Evolutionary conservation across 2,888 invertebrate genomes (phyloP).

Genomic region (Lottia scabra): DNA sequence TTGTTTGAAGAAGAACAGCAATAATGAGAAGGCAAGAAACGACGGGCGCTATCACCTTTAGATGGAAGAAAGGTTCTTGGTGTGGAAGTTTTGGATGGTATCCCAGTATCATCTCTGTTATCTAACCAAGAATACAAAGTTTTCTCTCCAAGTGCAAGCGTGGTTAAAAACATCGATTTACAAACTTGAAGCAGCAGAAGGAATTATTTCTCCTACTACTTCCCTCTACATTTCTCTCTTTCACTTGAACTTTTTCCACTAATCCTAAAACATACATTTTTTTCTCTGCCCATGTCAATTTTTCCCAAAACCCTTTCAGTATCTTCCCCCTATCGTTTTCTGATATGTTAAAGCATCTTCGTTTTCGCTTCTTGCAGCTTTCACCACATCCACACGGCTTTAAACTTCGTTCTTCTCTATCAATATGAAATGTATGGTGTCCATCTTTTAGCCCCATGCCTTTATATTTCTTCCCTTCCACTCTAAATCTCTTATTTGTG

Average conservation of each 20-base stretch:
- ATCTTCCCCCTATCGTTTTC: conserved; percentile 5
- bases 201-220: not conserved
- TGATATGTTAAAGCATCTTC: not conserved
- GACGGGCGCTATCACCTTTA: not conserved
- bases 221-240: not conserved
- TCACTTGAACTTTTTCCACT: not conserved
- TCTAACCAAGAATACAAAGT: not conserved
- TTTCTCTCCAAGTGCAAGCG: conserved; percentile 1
- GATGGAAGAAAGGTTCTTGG: not conserved
- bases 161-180: conserved; percentile 9
- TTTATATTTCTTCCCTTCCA: conserved; percentile 12
- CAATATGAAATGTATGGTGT: not conserved
- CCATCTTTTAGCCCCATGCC: not conserved
- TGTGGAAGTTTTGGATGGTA: not conserved
- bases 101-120: not conserved
- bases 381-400: conserved; percentile 5
- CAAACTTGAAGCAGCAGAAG: not conserved
- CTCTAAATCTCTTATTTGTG: conserved; percentile 3
- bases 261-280: not conserved
- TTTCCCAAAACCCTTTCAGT: conserved; percentile 11
- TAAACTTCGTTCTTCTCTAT: not conserved
- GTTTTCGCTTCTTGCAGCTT: conserved; percentile 6
- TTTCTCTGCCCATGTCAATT: not conserved
- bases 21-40: conserved; percentile 9
- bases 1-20: not conserved